Evolutionary conservation across 2,888 invertebrate genomes (phyloP).

Genomic region (Sycophila texana): DNA sequence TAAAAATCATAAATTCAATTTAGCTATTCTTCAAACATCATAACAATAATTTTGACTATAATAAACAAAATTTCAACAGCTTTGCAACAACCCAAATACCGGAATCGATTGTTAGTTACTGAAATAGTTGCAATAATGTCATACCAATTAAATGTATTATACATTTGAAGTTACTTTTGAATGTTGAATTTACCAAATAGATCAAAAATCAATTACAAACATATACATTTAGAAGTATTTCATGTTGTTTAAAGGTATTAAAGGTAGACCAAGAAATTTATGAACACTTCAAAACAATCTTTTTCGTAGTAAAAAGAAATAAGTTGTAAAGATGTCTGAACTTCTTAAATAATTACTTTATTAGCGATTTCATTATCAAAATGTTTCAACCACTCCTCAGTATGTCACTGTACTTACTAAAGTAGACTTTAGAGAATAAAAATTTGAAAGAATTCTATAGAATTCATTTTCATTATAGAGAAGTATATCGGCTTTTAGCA

Average conservation of each 20-base stretch:
- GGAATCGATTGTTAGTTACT: conserved; percentile 17
- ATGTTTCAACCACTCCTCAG: conserved; percentile 68
- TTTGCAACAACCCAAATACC: conserved; percentile 27
- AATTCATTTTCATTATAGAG: conserved; percentile 55
- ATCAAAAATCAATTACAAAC: conserved; percentile 18
- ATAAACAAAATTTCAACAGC: conserved; percentile 24
- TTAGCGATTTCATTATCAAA: conserved; percentile 72
- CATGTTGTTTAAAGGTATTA: conserved; percentile 17
- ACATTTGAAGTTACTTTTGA: conserved; percentile 30
- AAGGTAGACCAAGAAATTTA: conserved; percentile 44
- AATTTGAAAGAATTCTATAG: conserved; percentile 59
- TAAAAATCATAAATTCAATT: conserved; percentile 35
- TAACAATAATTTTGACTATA: conserved; percentile 35
- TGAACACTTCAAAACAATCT: conserved; percentile 41
- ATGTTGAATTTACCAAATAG: conserved; percentile 5
- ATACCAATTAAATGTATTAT: conserved; percentile 15
- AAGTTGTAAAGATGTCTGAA: conserved; percentile 63
- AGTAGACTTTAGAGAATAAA: conserved; percentile 61
- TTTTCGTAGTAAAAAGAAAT: conserved; percentile 58
- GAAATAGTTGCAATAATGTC: conserved; percentile 30
- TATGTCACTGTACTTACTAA: conserved; percentile 62
- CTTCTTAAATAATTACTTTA: conserved; percentile 70
- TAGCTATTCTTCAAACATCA: conserved; percentile 30
- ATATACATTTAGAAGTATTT: conserved; percentile 35
- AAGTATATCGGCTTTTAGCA: conserved; percentile 55